Evolutionary conservation across 2,113 vertebrate species (phyloP), one percentile per base, ranked within the genome.

Genomic region (Entosphenus tridentatus): DNA sequence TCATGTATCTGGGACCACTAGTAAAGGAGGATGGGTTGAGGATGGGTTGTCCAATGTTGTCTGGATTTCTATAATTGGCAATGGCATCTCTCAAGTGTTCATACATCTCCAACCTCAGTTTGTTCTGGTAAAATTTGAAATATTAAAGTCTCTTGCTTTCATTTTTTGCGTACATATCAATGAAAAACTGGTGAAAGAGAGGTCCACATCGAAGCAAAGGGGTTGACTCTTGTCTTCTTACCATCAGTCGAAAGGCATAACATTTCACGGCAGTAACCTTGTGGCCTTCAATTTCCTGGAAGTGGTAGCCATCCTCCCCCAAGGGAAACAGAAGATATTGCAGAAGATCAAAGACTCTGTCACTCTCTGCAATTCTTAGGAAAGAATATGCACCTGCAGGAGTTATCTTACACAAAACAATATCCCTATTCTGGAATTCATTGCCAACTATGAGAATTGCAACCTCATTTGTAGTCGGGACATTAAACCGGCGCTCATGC

Each of bases 101-200:
- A 11, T 65, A 9, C 10, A 16, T 65, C 62, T 65, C 62, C 21
- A 21, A n/a, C 62, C 10, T 8, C 8, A 65, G 62, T 8, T n/a
- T 65, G n/a, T 65, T 65, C 21, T 65, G 62, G 62, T 65, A 16
- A n/a, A 65, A 10, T 65, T 65, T 65, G n/a, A 65, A 39, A 39
- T 39, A 39, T n/a, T n/a, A n/a, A 21, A 21, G 21, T 21, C 21
- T 21, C 21, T 21, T 21, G 21, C 21, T 21, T 21, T 21, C 21
- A 21, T 21, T 21, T 21, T 3, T 21, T 21, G 21, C 3, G 21
- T 21, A 21, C 21, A 21, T 21, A 21, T 21, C 21, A 21, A 21
- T 21, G 21, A 21, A 3, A 21, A 21, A 21, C 21, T 21, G 21
- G 21, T 65, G 6, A 65, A 65, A 65, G 18, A 65, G 6, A 18